Evolutionary conservation across 2,113 vertebrate genomes (phyloP).

Genomic region (Leuciscus idus): DNA sequence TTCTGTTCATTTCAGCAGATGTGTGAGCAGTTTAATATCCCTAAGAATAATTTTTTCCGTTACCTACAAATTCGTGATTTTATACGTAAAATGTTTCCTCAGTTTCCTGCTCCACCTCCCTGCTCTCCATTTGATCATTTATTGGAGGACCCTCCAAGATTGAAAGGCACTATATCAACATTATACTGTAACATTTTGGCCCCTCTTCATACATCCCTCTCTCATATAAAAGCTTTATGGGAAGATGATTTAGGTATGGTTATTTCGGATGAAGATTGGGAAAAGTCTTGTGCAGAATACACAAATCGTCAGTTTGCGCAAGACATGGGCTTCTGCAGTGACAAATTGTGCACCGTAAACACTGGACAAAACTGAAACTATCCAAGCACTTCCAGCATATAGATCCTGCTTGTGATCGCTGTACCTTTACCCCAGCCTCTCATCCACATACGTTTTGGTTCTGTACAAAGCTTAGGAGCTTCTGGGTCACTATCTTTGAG

Average conservation of each 20-base stretch:
- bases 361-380: constrained; percentile 18
- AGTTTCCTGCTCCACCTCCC: background rate
- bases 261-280: background rate
- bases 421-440: too few relatives aligned
- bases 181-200: background rate
- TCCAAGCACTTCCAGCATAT: constrained; percentile 1
- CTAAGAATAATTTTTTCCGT: background rate
- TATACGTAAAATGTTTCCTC: background rate
- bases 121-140: background rate
- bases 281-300: background rate
- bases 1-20: background rate
- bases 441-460: constrained; percentile 18
- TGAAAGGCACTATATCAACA: background rate
- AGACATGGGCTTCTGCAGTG: constrained; percentile 9
- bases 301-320: background rate
- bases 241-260: background rate
- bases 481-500: constrained; percentile 8
- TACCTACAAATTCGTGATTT: background rate
- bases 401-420: background rate
- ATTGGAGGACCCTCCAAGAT: background rate
- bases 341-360: background rate
- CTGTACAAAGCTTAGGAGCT: constrained; percentile 2
- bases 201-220: background rate
- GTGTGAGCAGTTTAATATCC: background rate
- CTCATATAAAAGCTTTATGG: background rate